Conservation (phyloP, 2,113 vertebrate species). For the Proteles cristata region DNA sequence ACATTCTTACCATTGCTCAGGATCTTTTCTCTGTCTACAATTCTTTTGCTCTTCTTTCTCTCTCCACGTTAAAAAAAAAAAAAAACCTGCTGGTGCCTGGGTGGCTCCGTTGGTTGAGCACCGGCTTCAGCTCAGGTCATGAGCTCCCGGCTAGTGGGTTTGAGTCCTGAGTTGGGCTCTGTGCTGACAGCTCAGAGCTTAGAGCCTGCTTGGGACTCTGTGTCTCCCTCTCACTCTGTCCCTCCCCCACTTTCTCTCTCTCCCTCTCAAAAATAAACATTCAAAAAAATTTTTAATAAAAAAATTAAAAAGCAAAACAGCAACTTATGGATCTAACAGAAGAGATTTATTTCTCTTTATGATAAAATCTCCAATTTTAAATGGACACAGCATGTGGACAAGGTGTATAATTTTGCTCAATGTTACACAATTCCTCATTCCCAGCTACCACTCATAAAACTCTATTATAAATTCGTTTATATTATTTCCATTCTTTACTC, state of each 20-base stretch:
- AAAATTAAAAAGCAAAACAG: too few relatives aligned
- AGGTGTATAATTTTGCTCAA: background rate
- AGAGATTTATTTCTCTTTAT: background rate
- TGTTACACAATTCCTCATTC: background rate
- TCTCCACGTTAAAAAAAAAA: background rate
- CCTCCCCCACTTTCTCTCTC: too few relatives aligned
- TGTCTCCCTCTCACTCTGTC: too few relatives aligned
- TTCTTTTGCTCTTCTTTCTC: background rate
- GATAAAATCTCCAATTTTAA: background rate
- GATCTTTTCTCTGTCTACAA: background rate
- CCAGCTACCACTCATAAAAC: background rate
- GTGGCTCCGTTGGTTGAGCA: too few relatives aligned
- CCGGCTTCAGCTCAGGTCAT: too few relatives aligned
- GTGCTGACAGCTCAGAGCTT: too few relatives aligned
- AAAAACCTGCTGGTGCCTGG: too few relatives aligned
- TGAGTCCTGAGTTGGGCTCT: too few relatives aligned
- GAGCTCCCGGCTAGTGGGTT: too few relatives aligned
- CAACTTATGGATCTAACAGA: background rate
- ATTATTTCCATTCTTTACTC: background rate
- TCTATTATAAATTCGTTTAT: background rate
- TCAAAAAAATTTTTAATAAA: too few relatives aligned
- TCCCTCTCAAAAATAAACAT: too few relatives aligned
- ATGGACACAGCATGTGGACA: background rate
- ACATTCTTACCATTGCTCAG: background rate
- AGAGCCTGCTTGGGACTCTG: too few relatives aligned